Evolutionary conservation across 2,797 vertebrate genomes (phyloP).

Genomic region (Acipenser ruthenus): DNA sequence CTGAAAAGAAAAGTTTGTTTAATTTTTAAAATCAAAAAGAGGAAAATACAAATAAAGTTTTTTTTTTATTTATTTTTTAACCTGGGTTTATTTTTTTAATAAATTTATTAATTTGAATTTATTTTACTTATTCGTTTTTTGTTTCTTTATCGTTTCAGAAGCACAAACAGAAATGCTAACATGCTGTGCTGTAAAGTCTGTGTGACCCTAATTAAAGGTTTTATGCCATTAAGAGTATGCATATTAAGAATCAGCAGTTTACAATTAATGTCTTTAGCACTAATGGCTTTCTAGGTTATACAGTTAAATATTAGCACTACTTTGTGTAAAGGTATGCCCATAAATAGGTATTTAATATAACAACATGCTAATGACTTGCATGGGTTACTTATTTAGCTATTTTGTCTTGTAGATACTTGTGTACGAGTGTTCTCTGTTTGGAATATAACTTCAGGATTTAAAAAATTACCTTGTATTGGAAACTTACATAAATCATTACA

Average conservation of each 20-base stretch:
- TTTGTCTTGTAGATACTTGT: conserved; percentile 12
- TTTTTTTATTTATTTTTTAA: too few relatives aligned
- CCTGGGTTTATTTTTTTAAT: too few relatives aligned
- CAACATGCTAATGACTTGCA: conserved; percentile 51
- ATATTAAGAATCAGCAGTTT: conserved; percentile 49
- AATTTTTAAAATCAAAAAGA: too few relatives aligned
- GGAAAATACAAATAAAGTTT: too few relatives aligned
- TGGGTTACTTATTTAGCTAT: conserved; percentile 53
- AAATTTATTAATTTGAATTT: too few relatives aligned
- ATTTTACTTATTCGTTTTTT: too few relatives aligned
- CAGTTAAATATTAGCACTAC: conserved; percentile 48
- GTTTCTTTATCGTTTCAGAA: too few relatives aligned
- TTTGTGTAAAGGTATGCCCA: conserved; percentile 42
- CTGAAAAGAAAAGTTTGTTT: too few relatives aligned
- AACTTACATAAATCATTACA: too few relatives aligned
- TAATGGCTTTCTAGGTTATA: conserved; percentile 60
- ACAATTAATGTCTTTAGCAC: conserved; percentile 40
- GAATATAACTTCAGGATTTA: neutral
- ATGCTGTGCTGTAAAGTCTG: conserved; percentile 59
- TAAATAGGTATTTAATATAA: conserved; percentile 52
- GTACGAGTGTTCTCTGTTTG: conserved; percentile 1
- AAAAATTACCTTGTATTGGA: too few relatives aligned
- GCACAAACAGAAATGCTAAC: conserved; percentile 41
- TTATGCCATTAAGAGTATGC: conserved; percentile 60
- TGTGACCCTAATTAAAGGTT: conserved; percentile 59